A percentile compares a stretch with the other conserved stretches of the same genome.
Conservation (phyloP, 2,888 invertebrate genomes). For the Heliothis peltigera region DNA sequence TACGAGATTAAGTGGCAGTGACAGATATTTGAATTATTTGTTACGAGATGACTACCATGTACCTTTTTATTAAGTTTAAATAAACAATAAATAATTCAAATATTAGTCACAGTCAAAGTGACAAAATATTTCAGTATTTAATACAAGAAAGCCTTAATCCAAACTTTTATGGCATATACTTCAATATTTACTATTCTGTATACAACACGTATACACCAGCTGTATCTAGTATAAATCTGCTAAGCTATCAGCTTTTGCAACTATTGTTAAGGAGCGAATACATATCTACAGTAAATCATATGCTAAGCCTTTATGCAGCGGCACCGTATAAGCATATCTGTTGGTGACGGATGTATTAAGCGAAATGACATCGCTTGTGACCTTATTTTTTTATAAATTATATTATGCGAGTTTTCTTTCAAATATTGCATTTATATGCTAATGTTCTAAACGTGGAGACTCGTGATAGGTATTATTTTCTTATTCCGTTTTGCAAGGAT, state of each 20-base stretch:
- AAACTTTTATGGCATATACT: neutral
- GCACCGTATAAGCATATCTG: slow-evolving; percentile 34
- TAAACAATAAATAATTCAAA: too few species aligned
- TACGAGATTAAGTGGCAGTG: too few species aligned
- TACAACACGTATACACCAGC: neutral
- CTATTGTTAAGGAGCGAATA: slow-evolving; percentile 6
- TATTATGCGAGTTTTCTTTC: slow-evolving; percentile 1
- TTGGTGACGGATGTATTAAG: slow-evolving; percentile 33
- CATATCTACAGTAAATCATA: slow-evolving; percentile 12
- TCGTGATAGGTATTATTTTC: slow-evolving; percentile 9
- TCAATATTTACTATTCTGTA: slow-evolving; percentile 1
- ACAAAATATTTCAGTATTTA: too few species aligned
- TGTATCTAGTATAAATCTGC: too few species aligned
- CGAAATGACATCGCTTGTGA: slow-evolving; percentile 4
- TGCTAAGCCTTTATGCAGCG: slow-evolving; percentile 18
- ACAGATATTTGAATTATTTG: too few species aligned
- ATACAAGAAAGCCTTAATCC: slow-evolving; percentile 2
- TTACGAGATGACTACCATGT: too few species aligned
- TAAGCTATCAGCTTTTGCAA: slow-evolving; percentile 20
- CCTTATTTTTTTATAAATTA: slow-evolving; percentile 14
- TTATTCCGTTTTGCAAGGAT: neutral
- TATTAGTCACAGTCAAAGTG: too few species aligned
- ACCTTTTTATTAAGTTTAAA: too few species aligned
- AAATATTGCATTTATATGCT: neutral
- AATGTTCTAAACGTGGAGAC: neutral